Conservation (phyloP, 2,113 vertebrate species). For the Ivindomyrus marchei region DNA sequence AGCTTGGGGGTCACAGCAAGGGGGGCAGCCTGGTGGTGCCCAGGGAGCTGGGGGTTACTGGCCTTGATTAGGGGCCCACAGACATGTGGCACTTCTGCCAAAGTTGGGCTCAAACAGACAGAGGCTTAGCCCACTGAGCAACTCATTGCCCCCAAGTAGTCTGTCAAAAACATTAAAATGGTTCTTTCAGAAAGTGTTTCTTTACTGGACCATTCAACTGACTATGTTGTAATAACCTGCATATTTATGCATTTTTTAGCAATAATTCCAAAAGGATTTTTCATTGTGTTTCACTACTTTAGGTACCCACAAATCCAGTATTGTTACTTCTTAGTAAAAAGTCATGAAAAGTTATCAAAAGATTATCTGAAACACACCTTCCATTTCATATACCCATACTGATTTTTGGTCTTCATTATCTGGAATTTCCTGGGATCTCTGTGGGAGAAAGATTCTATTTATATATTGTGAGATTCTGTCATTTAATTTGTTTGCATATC, state of each 20-base stretch:
- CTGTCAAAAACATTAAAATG: not conserved
- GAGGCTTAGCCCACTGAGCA: not conserved
- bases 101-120: not conserved
- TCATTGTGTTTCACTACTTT: not conserved
- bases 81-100: not conserved
- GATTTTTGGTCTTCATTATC: not conserved
- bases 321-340: not conserved
- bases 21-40: not conserved
- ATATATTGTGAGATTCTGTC: conserved; percentile 40
- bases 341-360: not conserved
- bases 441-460: conserved; percentile 48
- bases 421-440: conserved; percentile 6
- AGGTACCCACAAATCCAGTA: not conserved
- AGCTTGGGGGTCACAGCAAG: not conserved
- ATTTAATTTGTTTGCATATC: conserved; percentile 27
- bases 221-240: not conserved
- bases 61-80: not conserved
- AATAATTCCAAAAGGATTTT: not conserved
- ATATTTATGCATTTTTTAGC: not conserved
- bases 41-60: not conserved
- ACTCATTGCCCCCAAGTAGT: not conserved
- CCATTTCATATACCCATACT: not conserved
- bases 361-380: not conserved
- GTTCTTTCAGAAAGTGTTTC: not conserved
- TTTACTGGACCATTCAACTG: too few species aligned